Evolutionary conservation across 2,888 invertebrate species (phyloP), one percentile per base, ranked within the genome.

Genomic region (Machimus atricapillus): DNA sequence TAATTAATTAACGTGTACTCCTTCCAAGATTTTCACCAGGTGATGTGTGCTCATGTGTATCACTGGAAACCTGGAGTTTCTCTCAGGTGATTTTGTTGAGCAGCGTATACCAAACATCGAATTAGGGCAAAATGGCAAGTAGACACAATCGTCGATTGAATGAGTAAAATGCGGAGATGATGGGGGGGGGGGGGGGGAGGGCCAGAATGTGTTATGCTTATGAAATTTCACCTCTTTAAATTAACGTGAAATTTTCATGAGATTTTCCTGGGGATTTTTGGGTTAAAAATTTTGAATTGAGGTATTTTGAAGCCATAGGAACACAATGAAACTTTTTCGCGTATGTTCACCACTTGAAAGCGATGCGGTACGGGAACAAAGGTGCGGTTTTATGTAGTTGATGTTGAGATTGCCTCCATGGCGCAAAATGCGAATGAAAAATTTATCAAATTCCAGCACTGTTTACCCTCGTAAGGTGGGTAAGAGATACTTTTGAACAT

Each of bases 101-200:
- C 2, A 37, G 8, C n/a, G n/a, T 2, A 23, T 66, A 9, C 66
- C 23, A 66, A 66, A n/a, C 78, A 78, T 37, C 78, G 43, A 40
- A 78, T 78, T 40, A 78, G 78, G 78, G 78, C 37, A 43, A 23
- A 46, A 78, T 78, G 78, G 37, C 40, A 77, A 77, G 40, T 77
- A 34, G 37, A 37, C 77, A 14, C 34, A 23, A 78, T 66, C 14
- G 66, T 12, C 19, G 66, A 27, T 66, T 66, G n/a, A 19, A 56
- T 8, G 19, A 19, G 27, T n/a, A 9, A 1, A 8, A 23, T n/a
- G 34, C 19, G 58, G 19, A 12, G 23, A 9, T 2, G 12, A 3
- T 12, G 12, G 8, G 19, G 3, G 8, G 1, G 9, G 12, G 58
- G 1, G n/a, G 23, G 9, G 3, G 8, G 1, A 23, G 12, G 58